Base-by-base conservation (phyloP, 2,888 invertebrate genomes). In the Chalcosyrphus nemorum region DNA sequence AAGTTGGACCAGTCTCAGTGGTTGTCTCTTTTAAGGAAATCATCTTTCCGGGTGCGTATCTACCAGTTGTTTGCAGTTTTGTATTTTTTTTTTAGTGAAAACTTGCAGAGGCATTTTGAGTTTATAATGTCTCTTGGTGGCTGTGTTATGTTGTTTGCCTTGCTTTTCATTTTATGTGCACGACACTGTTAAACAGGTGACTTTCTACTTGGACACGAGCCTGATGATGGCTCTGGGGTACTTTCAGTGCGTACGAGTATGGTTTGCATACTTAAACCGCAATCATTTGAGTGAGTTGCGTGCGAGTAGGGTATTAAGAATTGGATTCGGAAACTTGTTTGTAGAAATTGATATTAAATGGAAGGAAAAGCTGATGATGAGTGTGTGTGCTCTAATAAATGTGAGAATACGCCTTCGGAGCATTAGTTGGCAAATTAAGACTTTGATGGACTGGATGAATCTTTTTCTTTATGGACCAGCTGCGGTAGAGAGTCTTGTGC, bases 41-140 rank as follows among this genome's bases (percentile, higher is more conserved):
- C 66, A 47, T 78, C 78, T 82, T 82, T 78, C 78, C 82, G 78
- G 82, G 72, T 78, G 78, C 78, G 76, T 81, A 72, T n/a, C n/a
- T n/a, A n/a, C 56, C 43, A 35, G 47, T 59, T 65, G 66, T 54
- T 27, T 61, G 66, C 38, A 65, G 52, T 7, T 50, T 63, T 57
- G 9, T 41, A 38, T 63, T 21, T 47, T 52, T 7, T 70, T 65
- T 47, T 32, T 50, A 72, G 78, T 74, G 82, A 82, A 82, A 82
- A 78, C 78, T 35, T 41, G 61, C 32, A 38, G 50, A 82, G 47
- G 57, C 41, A 63, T 78, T 74, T 71, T n/a, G 27, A 56, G 56
- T 77, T 71, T 15, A 54, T 45, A 43, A 24, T 24, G 24, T 24
- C 38, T 68, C 57, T n/a, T 47, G 32, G 13, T 47, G 54, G 17